Evolutionary conservation across 2,888 invertebrate species (phyloP).

Genomic region (Meloe dianella): DNA sequence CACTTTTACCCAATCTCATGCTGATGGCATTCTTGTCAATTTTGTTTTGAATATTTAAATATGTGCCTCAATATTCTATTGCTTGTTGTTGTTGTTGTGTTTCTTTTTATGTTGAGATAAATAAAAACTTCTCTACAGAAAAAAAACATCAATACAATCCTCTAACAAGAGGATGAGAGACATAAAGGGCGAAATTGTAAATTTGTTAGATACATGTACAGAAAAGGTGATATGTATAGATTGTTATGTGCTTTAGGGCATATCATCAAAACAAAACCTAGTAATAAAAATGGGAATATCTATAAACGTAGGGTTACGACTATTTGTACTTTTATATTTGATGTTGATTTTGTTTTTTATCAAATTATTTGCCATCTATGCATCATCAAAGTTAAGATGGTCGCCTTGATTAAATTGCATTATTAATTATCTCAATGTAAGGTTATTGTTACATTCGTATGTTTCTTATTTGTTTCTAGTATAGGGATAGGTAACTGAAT

Average conservation of each 20-base stretch:
- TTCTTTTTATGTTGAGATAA: background rate
- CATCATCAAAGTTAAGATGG: too few relatives aligned
- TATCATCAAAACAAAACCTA: constrained; percentile 11
- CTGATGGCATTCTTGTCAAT: background rate
- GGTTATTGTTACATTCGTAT: background rate
- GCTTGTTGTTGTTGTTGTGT: background rate
- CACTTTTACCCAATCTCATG: background rate
- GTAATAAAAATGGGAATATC: constrained; percentile 15
- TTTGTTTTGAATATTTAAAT: constrained; percentile 5
- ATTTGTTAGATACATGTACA: background rate
- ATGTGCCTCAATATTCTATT: background rate
- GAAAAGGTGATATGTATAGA: too few relatives aligned
- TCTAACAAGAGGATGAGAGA: background rate
- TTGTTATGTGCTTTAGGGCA: constrained; percentile 12
- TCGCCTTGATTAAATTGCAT: background rate
- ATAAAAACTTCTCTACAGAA: background rate
- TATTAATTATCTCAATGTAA: background rate
- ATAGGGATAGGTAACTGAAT: constrained; percentile 22
- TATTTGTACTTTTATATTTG: background rate
- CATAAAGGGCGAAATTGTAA: constrained; percentile 3
- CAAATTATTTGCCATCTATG: background rate
- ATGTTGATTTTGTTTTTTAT: background rate
- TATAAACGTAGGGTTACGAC: constrained; percentile 9
- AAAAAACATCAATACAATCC: background rate
- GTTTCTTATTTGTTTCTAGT: constrained; percentile 1